Conservation (phyloP, 2,113 vertebrate genomes). For the Desmodus rotundus region DNA sequence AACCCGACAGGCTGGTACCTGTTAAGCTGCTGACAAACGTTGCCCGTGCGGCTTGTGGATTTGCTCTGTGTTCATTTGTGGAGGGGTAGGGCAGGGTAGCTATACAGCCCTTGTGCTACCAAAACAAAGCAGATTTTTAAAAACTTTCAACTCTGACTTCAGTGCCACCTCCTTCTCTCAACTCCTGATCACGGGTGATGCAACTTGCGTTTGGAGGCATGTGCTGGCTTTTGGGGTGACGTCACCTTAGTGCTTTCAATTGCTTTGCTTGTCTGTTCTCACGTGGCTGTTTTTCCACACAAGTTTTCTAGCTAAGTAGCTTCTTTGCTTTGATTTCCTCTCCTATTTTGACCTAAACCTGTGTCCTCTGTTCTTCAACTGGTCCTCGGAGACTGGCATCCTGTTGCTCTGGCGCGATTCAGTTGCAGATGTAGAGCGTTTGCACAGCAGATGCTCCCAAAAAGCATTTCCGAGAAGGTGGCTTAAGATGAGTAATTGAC, state of each 20-base stretch:
- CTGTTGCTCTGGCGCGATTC: background rate
- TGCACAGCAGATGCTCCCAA: background rate
- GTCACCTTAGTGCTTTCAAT: background rate
- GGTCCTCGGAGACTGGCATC: background rate
- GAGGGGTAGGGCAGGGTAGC: background rate
- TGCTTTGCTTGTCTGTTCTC: background rate
- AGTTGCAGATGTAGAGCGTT: background rate
- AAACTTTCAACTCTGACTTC: background rate
- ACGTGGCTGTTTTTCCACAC: background rate
- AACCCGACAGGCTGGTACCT: conserved; percentile 37
- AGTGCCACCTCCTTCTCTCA: background rate
- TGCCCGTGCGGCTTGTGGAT: background rate
- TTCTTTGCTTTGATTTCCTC: conserved; percentile 11
- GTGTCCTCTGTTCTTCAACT: background rate
- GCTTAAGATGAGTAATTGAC: background rate
- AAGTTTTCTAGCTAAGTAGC: background rate
- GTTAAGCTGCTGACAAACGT: background rate
- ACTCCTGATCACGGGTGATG: background rate
- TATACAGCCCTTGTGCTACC: background rate
- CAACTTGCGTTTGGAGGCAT: background rate
- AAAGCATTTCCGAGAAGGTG: background rate
- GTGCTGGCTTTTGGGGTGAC: background rate
- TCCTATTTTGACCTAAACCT: background rate
- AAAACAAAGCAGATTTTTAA: background rate
- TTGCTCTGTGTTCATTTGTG: background rate